phyloP scores from a whole-genome alignment of 2,797 vertebrate species.

The Micrastur ruficollis region DNA sequence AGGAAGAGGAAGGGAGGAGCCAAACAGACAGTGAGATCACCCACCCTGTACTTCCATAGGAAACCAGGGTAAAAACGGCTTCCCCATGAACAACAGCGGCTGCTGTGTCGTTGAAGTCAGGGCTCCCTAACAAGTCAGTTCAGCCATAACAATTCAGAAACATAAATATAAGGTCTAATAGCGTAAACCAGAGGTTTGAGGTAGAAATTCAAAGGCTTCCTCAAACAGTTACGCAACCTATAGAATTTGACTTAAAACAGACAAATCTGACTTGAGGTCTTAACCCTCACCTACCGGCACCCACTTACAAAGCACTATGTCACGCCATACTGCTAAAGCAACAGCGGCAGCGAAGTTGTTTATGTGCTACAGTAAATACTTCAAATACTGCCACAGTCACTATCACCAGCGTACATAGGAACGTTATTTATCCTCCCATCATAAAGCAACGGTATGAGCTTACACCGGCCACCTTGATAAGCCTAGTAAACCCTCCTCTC shows the following conservation, averaged over 20 bases:
- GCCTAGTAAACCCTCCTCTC: background rate
- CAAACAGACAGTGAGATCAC: conserved; percentile 32
- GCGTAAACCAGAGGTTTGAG: background rate
- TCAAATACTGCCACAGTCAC: background rate
- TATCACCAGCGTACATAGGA: background rate
- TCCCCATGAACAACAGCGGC: background rate
- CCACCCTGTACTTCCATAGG: background rate
- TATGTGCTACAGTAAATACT: background rate
- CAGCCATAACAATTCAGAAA: background rate
- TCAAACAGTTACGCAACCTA: background rate
- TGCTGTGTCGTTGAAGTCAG: background rate
- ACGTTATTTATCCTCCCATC: background rate
- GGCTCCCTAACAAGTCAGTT: background rate
- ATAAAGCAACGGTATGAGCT: background rate
- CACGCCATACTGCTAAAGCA: background rate
- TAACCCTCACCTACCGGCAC: background rate
- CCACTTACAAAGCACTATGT: background rate
- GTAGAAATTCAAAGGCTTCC: background rate
- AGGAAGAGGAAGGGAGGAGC: conserved; percentile 58
- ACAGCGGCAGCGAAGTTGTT: background rate
- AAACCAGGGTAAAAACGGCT: background rate
- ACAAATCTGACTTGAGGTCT: background rate
- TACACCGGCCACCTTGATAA: background rate
- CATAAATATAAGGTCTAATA: background rate
- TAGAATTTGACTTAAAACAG: background rate